Base-by-base conservation (phyloP, 35 echinoderm and acorn worm species). In the Eucidaris tribuloides region DNA sequence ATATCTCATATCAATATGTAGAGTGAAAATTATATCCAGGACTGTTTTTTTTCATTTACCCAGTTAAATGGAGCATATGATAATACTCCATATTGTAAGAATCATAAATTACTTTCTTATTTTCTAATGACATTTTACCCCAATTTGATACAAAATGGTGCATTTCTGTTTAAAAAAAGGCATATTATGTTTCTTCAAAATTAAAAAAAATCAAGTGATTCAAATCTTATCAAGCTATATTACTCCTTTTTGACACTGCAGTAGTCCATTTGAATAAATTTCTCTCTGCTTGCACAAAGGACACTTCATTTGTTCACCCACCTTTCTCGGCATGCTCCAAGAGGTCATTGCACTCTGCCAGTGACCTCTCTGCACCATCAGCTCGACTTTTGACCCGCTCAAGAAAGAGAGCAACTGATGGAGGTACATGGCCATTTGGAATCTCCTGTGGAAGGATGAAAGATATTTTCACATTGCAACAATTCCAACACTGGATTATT, bases 261-360 rank as follows among this genome's bases (percentile, higher is more conserved):
- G 80, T 42, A 27, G 40, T 46, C 4, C 29, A 30, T 49, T 82
- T 23, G 34, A 17, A 7, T 35, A 61, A 65, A 41, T 19, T 36
- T 36, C 9, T 40, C 38, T 18, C 18, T 23, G 5, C 17, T 35
- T 71, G 13, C n/a, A 64, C 7, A 65, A 6, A 65, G 31, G 20
- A 13, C 15, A 32, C 22, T 40, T 11, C 41, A 36, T 7, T 40
- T 27, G 7, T 7, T 5, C 46, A 22, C 7, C 0, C 22, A 56
- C 59, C 77, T 45, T 43, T 37, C 17, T 50, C 20, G 22, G 83
- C 36, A 50, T 83, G 49, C 29, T 79, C 13, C 17, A 91, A 59
- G 24, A 96, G 54, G 7, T 82, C 46, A 44, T 96, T 89, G 82
- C 87, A 90, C 46, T 96, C 93, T 27, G 22, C 76, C 14, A 96